These are phyloP conservation scores for Amphipyra berbera DNA, from an alignment of 2,888 invertebrate genomes.

Conservation along the genomic window DNA sequence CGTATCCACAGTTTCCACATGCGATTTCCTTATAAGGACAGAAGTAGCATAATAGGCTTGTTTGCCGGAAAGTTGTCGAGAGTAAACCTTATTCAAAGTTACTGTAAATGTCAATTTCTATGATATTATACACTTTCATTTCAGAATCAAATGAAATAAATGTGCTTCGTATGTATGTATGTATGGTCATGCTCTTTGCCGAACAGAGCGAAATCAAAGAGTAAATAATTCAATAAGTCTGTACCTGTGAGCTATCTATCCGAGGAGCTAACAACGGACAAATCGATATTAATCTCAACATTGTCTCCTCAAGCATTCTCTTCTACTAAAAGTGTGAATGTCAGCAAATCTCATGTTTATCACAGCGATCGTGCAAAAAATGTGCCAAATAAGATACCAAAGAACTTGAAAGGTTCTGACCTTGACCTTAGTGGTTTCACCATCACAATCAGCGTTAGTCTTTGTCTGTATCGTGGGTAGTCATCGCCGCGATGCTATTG, in stretches of 20 bases:
- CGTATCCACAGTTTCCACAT: slow-evolving; percentile 39
- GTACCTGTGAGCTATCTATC: slow-evolving; percentile 15
- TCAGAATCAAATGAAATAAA: slow-evolving; percentile 24
- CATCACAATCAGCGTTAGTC: slow-evolving; percentile 54
- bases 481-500: slow-evolving; percentile 58
- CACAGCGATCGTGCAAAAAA: slow-evolving; percentile 32
- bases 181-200: slow-evolving; percentile 23
- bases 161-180: slow-evolving; percentile 15
- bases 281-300: slow-evolving; percentile 33
- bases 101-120: slow-evolving; percentile 10
- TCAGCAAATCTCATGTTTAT: slow-evolving; percentile 37
- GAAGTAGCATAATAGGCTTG: slow-evolving; percentile 36
- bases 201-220: slow-evolving; percentile 18
- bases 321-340: slow-evolving; percentile 20
- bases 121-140: slow-evolving; percentile 50
- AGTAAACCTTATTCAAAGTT: slow-evolving; percentile 46
- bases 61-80: slow-evolving; percentile 42
- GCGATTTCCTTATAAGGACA: slow-evolving; percentile 40
- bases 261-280: slow-evolving; percentile 9
- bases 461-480: slow-evolving; percentile 57
- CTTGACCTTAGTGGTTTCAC: slow-evolving; percentile 58
- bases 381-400: slow-evolving; percentile 51
- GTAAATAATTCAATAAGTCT: slow-evolving; percentile 38
- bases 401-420: slow-evolving; percentile 53
- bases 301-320: slow-evolving; percentile 14